A percentile compares a stretch with the other conserved stretches of the same genome.
Conservation (phyloP, 2,113 vertebrate genomes). For the Pardalotus punctatus region DNA sequence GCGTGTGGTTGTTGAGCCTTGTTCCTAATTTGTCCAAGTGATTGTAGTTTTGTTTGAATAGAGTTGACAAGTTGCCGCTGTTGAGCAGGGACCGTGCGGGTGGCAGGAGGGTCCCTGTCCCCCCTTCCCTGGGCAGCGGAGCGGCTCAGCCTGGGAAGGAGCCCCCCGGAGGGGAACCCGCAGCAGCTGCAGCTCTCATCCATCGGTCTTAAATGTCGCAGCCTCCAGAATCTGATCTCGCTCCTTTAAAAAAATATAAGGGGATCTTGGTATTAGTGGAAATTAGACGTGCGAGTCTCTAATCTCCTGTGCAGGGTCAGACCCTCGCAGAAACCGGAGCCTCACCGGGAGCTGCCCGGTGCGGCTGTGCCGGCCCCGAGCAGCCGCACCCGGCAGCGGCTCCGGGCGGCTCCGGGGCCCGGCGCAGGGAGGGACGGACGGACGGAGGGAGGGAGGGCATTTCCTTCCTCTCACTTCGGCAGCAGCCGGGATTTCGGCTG, state of each 20-base stretch:
- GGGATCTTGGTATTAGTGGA: slow-evolving; percentile 19
- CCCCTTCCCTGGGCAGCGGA: fast-evolving
- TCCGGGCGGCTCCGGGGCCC: fast-evolving
- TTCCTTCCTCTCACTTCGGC: fast-evolving
- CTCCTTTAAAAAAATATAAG: not conserved
- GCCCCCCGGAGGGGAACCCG: not conserved
- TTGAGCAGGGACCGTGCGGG: fast-evolving
- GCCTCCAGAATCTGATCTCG: not conserved
- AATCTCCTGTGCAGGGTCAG: not conserved
- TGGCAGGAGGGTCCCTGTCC: not conserved
- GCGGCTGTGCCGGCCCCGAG: fast-evolving
- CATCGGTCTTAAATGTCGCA: not conserved
- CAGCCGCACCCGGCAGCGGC: fast-evolving
- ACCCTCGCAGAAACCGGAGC: not conserved
- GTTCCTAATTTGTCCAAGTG: fast-evolving
- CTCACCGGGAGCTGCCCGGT: fast-evolving
- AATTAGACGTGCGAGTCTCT: not conserved
- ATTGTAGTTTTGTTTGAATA: fast-evolving
- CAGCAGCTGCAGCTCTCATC: not conserved
- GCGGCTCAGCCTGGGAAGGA: not conserved
- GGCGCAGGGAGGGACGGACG: fast-evolving
- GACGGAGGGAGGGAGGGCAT: not conserved
- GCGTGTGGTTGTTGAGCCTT: not conserved
- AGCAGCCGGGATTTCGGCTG: not conserved
- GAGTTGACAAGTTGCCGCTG: not conserved